Evolutionary conservation across 2,113 vertebrate genomes (phyloP).

Genomic region (Corvus moneduloides): DNA sequence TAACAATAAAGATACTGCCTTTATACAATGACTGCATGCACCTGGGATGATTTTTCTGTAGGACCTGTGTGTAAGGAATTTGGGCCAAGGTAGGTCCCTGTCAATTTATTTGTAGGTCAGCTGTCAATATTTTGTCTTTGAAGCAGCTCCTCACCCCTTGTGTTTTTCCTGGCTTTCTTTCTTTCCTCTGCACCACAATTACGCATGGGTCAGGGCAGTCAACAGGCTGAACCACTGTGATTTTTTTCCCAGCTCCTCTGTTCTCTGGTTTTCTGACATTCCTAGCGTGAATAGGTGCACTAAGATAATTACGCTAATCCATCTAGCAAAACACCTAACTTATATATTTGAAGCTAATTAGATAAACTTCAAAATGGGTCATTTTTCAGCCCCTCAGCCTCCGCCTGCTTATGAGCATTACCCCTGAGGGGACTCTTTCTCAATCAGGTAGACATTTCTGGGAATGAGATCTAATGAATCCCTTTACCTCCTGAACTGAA

Average conservation of each 20-base stretch:
- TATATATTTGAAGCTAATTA: slow-evolving; percentile 62
- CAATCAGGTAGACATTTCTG: slow-evolving; percentile 60
- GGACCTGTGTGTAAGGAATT: not conserved
- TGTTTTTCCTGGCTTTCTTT: not conserved
- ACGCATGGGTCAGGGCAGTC: not conserved
- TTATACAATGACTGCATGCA: not conserved
- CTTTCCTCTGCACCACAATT: not conserved
- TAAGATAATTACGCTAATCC: slow-evolving; percentile 60
- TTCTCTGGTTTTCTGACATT: slow-evolving; percentile 46
- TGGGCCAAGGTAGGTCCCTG: not conserved
- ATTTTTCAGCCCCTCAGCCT: slow-evolving; percentile 60
- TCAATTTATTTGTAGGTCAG: not conserved
- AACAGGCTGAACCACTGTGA: slow-evolving; percentile 12
- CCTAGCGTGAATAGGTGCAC: slow-evolving; percentile 43
- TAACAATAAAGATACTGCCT: not conserved
- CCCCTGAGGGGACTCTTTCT: slow-evolving; percentile 58
- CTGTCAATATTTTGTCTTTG: not conserved
- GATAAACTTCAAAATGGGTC: slow-evolving; percentile 66
- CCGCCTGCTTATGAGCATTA: slow-evolving; percentile 30
- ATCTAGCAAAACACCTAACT: slow-evolving; percentile 63
- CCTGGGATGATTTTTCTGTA: not conserved
- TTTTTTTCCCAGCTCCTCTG: slow-evolving; percentile 15
- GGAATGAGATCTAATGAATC: slow-evolving; percentile 61
- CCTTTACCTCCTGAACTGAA: slow-evolving; percentile 52
- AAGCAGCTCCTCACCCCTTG: not conserved